Base-by-base conservation (phyloP, 2,888 invertebrate species). In the Drosophila mayaguana region DNA sequence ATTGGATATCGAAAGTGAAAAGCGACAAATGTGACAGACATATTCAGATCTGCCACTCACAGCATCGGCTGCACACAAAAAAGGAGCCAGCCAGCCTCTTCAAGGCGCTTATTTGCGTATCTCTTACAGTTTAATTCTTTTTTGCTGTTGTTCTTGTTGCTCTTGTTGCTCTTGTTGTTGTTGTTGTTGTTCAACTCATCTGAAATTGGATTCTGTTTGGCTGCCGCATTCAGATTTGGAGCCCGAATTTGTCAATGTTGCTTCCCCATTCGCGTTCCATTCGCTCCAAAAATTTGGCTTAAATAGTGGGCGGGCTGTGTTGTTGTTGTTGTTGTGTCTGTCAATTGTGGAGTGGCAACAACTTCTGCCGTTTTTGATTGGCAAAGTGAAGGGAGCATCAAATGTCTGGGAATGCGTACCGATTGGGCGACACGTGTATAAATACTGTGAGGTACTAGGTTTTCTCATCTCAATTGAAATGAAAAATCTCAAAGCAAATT, bases 1-100 rank as follows among this genome's bases (percentile, higher is more conserved):
- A 83, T 74, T 86, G 70, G 69, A 60, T 89, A 84, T 79, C 71
- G 90, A 84, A 84, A 89, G 84, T 84, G 84, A 84, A 83, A 83
- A 72, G 73, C 78, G 71, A 69, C 71, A 60, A 67, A 65, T 65
- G 48, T 38, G 56, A 6, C 48, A 32, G 48, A 48, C 46, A 28
- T 60, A 61, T 60, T 51, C 59, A 63, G 62, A 68, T 65, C 46
- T 63, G 68, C 65, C 59, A 66, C 74, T 20, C 43, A 20, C 20
- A 54, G 46, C 59, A 63, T 63, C 75, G 56, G 45, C 66, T 71
- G 78, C 59, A 78, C 59, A 81, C 83, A 69, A 75, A 83, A 79
- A 89, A 88, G 89, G 88, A 73, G 66, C 48, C 59, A 28, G 62
- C 28, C 73, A 63, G 73, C 54, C 87, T 54, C 83, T 89, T 87